A percentile compares a stretch with the other conserved stretches of the same genome.
phyloP scores from a whole-genome alignment of 2,113 vertebrate genomes.

The Pycnonotus jocosus region DNA sequence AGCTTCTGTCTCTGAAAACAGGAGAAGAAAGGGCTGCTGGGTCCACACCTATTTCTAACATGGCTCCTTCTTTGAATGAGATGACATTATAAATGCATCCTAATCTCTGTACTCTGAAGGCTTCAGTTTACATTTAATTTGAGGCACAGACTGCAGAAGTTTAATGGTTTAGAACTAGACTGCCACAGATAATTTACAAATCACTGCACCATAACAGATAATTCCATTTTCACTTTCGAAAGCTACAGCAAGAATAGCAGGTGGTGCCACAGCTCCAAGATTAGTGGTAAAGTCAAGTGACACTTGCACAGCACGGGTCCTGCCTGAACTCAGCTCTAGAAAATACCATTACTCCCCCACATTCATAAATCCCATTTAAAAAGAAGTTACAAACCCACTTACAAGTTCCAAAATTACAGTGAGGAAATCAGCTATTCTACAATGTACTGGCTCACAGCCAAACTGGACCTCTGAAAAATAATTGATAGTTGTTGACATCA shows the following conservation, averaged over 20 bases:
- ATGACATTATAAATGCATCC: not conserved
- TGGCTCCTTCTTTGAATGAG: not conserved
- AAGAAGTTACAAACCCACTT: not conserved
- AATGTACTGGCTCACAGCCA: not conserved
- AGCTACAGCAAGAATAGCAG: constrained; percentile 13
- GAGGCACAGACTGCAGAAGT: not conserved
- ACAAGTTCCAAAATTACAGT: not conserved
- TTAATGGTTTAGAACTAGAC: constrained; percentile 25
- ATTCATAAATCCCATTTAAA: not conserved
- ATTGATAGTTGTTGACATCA: not conserved
- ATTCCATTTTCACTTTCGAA: constrained; percentile 14
- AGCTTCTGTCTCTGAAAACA: not conserved
- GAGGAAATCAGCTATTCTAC: not conserved
- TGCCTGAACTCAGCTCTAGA: not conserved
- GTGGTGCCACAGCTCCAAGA: constrained; percentile 4
- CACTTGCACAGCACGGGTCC: not conserved
- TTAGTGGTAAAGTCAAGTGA: not conserved
- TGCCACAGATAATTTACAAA: constrained; percentile 22
- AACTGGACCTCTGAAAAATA: not conserved
- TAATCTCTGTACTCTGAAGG: not conserved
- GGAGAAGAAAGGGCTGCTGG: not conserved
- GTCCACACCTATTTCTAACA: not conserved
- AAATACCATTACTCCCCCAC: not conserved
- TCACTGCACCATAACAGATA: not conserved
- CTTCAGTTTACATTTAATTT: not conserved